phyloP scores from a whole-genome alignment of 2,888 invertebrate genomes.

The Julus scanicus region DNA sequence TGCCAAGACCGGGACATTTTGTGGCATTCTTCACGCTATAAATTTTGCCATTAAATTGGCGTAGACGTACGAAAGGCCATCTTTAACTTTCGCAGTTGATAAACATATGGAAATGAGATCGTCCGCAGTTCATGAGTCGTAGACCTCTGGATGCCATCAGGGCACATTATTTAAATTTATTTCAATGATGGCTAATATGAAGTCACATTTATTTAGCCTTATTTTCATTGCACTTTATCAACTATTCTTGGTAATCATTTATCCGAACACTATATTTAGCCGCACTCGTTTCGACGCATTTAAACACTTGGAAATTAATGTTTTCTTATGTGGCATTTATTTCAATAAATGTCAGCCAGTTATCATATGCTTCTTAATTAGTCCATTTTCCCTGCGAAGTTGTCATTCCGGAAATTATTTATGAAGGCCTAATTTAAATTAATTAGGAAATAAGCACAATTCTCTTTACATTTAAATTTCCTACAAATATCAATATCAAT shows the following conservation, averaged over 20 bases:
- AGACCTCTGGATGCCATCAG: constrained; percentile 22
- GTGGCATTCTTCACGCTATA: constrained; percentile 13
- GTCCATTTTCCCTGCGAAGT: background rate
- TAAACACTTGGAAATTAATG: background rate
- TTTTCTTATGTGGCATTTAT: background rate
- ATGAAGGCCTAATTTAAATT: constrained; percentile 15
- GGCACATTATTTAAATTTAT: constrained; percentile 8
- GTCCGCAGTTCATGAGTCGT: constrained; percentile 21
- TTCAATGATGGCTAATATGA: constrained; percentile 1
- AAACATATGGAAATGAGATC: constrained; percentile 30
- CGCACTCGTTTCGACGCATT: background rate
- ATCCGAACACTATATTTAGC: background rate
- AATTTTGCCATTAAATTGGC: constrained; percentile 32
- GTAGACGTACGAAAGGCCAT: constrained; percentile 15
- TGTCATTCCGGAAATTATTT: background rate
- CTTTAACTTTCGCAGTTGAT: constrained; percentile 8
- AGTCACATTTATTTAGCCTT: constrained; percentile 36
- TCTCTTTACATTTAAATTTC: background rate
- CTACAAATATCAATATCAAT: too few species aligned
- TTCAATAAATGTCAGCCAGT: background rate
- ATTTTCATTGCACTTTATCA: background rate
- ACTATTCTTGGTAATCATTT: background rate
- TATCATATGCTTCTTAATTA: background rate
- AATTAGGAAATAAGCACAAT: background rate
- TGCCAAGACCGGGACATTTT: constrained; percentile 14